Base-by-base conservation (phyloP, 2,888 invertebrate genomes). In the Pseudoips prasinana region DNA sequence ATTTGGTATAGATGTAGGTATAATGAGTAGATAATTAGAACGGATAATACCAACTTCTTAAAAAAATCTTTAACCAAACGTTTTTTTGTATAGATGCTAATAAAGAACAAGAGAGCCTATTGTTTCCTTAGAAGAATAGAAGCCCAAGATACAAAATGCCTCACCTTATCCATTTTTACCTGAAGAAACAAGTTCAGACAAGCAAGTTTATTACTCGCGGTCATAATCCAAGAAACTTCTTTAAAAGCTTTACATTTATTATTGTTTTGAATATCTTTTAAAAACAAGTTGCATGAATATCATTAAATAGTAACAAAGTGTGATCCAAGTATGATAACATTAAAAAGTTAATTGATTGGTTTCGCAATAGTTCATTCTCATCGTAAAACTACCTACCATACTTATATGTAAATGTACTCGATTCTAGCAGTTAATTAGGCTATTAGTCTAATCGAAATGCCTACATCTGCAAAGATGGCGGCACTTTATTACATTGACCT, bases 151-250 rank as follows among this genome's bases (percentile, higher is more conserved):
- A 14, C 28, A 39, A 37, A 54, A 49, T 50, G 39, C 48, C 45
- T 44, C 36, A 42, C 51, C 48, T 58, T 48, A 41, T 44, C 47
- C 29, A 47, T 55, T 63, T 60, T 62, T 69, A 72, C 72, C 71
- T 69, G 72, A 49, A 36, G 41, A 39, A 58, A 65, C 69, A 65
- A 52, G 65, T 62, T 50, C 37, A 59, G 58, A 70, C 70, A 61
- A 49, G 64, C 42, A 7, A 14, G 20, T 22, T 36, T 55, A 36
- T 33, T 26, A 25, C 18, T 36, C 10, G 18, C 19, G 1, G 1
- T 10, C 22, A 23, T 36, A 33, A 28, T 33, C 24, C 26, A 27
- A 29, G 32, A 29, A 36, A 26, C 23, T 33, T 23, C 8, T 11
- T 14, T n/a, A n/a, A n/a, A n/a, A n/a, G n/a, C n/a, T n/a, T n/a